A percentile compares a stretch with the other conserved stretches of the same genome.
Conservation (phyloP, 2,888 invertebrate species). For the Cepaea hortensis region DNA sequence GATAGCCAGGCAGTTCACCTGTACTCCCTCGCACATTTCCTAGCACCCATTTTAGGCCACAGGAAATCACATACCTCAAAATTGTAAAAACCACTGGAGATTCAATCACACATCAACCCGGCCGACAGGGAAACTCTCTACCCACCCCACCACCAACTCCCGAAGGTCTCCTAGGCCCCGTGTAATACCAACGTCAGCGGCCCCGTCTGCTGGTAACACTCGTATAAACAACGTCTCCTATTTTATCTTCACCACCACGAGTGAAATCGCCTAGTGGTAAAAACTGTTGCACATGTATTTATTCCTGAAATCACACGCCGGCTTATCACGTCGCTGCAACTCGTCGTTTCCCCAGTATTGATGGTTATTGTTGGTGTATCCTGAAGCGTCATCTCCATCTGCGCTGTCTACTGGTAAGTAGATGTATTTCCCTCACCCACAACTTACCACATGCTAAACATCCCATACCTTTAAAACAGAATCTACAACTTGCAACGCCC, state of each 20-base stretch:
- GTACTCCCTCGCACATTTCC: too few relatives aligned
- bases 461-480: neutral
- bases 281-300: neutral
- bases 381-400: neutral
- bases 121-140: too few relatives aligned
- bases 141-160: too few relatives aligned
- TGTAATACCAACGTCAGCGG: neutral
- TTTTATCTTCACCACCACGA: neutral
- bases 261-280: neutral
- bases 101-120: too few relatives aligned
- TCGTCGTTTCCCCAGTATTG: neutral
- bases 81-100: too few relatives aligned
- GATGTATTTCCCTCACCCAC: neutral
- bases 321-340: neutral
- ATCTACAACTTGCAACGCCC: neutral
- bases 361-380: conserved; percentile 2
- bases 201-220: neutral
- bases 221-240: neutral
- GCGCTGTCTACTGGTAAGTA: neutral
- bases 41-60: too few relatives aligned
- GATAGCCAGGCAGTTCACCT: too few relatives aligned
- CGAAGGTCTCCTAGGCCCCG: too few relatives aligned
- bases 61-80: too few relatives aligned
- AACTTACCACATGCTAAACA: neutral
- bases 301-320: neutral